These are phyloP conservation scores for Dolomedes plantarius DNA, from an alignment of 2,888 invertebrate genomes.

Conservation along the genomic window DNA sequence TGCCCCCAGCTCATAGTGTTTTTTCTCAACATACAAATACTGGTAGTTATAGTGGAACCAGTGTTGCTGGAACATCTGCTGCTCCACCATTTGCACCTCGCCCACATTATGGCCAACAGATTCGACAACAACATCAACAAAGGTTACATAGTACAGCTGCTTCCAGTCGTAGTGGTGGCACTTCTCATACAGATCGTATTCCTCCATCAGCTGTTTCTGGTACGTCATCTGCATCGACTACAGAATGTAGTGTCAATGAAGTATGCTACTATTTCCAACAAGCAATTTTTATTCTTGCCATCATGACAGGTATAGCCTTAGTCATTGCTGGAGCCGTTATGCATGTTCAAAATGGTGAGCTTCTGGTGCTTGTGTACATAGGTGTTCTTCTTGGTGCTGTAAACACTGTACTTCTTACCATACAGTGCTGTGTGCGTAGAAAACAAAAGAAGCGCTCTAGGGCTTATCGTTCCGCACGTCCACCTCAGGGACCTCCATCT, in stretches of 20 bases:
- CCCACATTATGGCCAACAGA: constrained; percentile 62
- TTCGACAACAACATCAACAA: constrained; percentile 54
- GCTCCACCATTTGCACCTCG: constrained; percentile 65
- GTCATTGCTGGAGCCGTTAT: constrained; percentile 68
- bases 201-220: constrained; percentile 44
- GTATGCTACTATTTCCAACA: constrained; percentile 71
- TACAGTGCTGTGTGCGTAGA: constrained; percentile 65
- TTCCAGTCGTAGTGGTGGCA: constrained; percentile 45
- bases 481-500: constrained; percentile 22
- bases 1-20: constrained; percentile 63
- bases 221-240: constrained; percentile 51
- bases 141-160: constrained; percentile 37
- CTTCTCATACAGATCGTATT: constrained; percentile 36
- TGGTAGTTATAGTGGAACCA: constrained; percentile 63
- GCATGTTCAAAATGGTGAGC: constrained; percentile 71
- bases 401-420: constrained; percentile 64
- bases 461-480: constrained; percentile 47
- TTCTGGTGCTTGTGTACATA: constrained; percentile 71
- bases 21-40: constrained; percentile 62
- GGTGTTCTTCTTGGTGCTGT: constrained; percentile 68
- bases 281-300: constrained; percentile 66
- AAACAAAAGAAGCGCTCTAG: constrained; percentile 65
- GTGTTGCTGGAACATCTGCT: constrained; percentile 40
- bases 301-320: constrained; percentile 65
- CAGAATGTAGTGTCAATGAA: constrained; percentile 67